Evolutionary conservation across 2,113 vertebrate genomes (phyloP), one percentile per base, ranked within the genome.

Genomic region (Platichthys stellatus): DNA sequence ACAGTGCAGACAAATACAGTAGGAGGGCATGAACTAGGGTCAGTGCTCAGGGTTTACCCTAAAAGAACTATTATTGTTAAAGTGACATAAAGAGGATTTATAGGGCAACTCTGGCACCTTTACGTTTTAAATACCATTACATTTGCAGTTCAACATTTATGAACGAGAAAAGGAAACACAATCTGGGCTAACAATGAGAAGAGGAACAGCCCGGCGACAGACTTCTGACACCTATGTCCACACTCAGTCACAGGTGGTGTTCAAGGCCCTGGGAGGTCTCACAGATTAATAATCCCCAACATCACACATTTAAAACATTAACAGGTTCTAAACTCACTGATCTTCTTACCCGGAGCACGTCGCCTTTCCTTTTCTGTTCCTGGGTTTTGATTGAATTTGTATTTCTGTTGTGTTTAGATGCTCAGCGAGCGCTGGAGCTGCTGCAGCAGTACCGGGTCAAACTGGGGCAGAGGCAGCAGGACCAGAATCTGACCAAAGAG

Each of bases 361-460:
- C 2, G 40, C 40, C 40, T 13, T 12, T 43, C 40, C 10, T 43
- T 43, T 43, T 6, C 2, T 59, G 60, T 24, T 2, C 3, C 8
- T n/a, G 40, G 40, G 12, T 38, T 43, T 17, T 40, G n/a, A 21
- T 43, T 63, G 4, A 35, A 43, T 6, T 2, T 38, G 8, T 47
- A 51, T 5, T 14, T 72, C 23, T 63, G 0, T 61, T 80, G 56
- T 73, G 3, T 76, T 40, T 51, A 93, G 92, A 93, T 51, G 89
- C 92, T 38, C 90, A 89, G 86, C 75, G 91, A 62, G 92, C 92
- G 35, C 78, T 93, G 68, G 89, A 90, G 85, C 86, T 93, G 43
- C 89, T 93, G 28, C 91, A 89, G 79, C 86, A 90, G 88, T 93
- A 93, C 63, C 82, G 91, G 38, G 59, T 66, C 69, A 91, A 88